Evolutionary conservation across 2,113 vertebrate genomes (phyloP).

Genomic region (Synchiropus splendidus): DNA sequence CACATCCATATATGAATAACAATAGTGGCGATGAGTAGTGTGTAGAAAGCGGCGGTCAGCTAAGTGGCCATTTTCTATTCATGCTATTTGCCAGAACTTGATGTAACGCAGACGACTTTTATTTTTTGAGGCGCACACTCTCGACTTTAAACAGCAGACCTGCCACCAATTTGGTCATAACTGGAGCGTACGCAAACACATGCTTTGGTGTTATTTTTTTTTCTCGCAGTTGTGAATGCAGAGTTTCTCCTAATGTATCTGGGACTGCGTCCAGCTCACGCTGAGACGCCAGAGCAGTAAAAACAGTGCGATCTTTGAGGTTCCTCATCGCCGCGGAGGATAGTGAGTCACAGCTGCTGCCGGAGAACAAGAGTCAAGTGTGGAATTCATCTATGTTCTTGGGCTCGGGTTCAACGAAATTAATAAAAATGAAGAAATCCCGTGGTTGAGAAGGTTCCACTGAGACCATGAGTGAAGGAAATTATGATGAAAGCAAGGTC

Average conservation of each 20-base stretch:
- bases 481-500: constrained; percentile 27
- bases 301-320: constrained; percentile 7
- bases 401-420: constrained; percentile 14
- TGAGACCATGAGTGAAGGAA: constrained; percentile 9
- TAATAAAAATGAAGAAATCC: constrained; percentile 21
- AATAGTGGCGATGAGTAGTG: constrained; percentile 31
- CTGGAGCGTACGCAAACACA: constrained; percentile 7
- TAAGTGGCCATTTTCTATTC: constrained; percentile 27
- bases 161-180: constrained; percentile 22
- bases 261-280: constrained; percentile 30
- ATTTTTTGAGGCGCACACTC: constrained; percentile 37
- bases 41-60: constrained; percentile 32
- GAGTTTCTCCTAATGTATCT: constrained; percentile 21
- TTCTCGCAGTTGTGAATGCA: constrained; percentile 24
- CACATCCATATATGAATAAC: constrained; percentile 28
- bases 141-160: constrained; percentile 23
- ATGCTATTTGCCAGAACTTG: constrained; percentile 38
- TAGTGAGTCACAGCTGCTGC: constrained; percentile 7
- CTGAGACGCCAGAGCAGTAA: constrained; percentile 13
- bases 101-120: constrained; percentile 25
- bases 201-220: constrained; percentile 23
- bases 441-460: no score
- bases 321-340: constrained; percentile 8
- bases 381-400: constrained; percentile 30
- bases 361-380: constrained; percentile 12